Base-by-base conservation (phyloP, 1,140 invertebrate species). In the Drosophila dunni region DNA sequence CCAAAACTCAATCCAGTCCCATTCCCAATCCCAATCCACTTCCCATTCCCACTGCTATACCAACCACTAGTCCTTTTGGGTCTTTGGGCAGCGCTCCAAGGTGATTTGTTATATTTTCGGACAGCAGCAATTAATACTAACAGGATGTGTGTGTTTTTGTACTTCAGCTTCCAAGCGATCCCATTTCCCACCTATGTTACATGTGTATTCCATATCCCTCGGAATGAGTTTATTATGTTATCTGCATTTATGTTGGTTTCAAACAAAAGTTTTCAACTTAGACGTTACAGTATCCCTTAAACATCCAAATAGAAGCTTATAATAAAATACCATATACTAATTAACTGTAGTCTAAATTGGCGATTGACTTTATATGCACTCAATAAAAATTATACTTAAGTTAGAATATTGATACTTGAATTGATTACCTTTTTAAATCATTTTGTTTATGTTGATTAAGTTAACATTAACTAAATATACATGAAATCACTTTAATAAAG, bases 81-180 rank as follows among this genome's bases (percentile, higher is more conserved):
- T 61, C 67, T 67, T 69, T 70, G 75, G 56, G 54, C 58, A 73
- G 46, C 69, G 70, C 83, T 79, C 78, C 78, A 84, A 91, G 88
- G 88, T 91, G 83, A 91, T 91, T 86, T 69, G 83, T 91, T 91
- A 91, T 90, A 91, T 88, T 91, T 88, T 91, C 78, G 83, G 88
- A 91, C 88, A 91, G 88, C 88, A 91, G 88, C 88, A 91, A 91
- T 91, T 91, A 91, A 91, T 90, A 91, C 82, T 75, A 84, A 91
- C 88, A 91, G 79, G 83, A 91, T 84, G 85, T 82, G 75, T 80
- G 81, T 80, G 75, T 86, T 69, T 69, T 68, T 53, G 11, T 40
- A n/a, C 24, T 36, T 58, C 54, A 45, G 40, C 50, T 51, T 69
- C 58, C 58, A 42, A 45, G 3, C 20, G 45, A 8, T 64, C 13